Evolutionary conservation across 2,888 invertebrate species (phyloP), one percentile per base, ranked within the genome.

Genomic region (Brenthis ino): DNA sequence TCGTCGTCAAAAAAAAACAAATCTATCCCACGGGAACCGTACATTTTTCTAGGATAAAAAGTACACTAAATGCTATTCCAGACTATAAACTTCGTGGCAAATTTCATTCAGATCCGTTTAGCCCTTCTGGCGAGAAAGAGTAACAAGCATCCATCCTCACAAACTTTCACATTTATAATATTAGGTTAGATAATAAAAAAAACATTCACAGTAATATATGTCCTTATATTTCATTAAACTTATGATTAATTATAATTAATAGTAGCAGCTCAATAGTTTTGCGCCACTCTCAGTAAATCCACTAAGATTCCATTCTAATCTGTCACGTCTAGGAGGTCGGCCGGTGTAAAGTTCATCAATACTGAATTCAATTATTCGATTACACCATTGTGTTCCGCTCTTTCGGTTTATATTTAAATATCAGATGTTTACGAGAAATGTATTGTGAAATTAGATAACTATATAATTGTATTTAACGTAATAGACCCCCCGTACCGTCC

Each of bases 371-470:
- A 93, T 93, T 93, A 92, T 87, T 43, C 92, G 91, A 91, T 92
- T 92, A 91, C 92, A 89, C 90, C 89, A 93, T 93, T 93, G 92
- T 92, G 83, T 89, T 91, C 86, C 83, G 87, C 85, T 89, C 91
- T 89, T 89, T 91, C 91, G 90, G 90, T 91, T 91, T 90, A 92
- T 91, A 93, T 92, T 92, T 92, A 93, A 93, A 93, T 93, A 93
- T 87, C 92, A 92, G 79, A 79, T 89, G 83, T 91, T 92, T 91
- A 91, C 89, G 80, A 90, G 88, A 90, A 91, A 88, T 85, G 85
- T 82, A 87, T 93, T 93, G 88, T 91, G 92, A 91, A 92, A 91
- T 87, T 84, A 83, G 82, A 87, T 85, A 86, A 87, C 81, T 85
- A 85, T 82, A 80, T 83, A 84, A 85, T 87, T 84, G 80, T 87